Base-by-base conservation (phyloP, 2,797 vertebrate genomes). In the Chrysocyon brachyurus region DNA sequence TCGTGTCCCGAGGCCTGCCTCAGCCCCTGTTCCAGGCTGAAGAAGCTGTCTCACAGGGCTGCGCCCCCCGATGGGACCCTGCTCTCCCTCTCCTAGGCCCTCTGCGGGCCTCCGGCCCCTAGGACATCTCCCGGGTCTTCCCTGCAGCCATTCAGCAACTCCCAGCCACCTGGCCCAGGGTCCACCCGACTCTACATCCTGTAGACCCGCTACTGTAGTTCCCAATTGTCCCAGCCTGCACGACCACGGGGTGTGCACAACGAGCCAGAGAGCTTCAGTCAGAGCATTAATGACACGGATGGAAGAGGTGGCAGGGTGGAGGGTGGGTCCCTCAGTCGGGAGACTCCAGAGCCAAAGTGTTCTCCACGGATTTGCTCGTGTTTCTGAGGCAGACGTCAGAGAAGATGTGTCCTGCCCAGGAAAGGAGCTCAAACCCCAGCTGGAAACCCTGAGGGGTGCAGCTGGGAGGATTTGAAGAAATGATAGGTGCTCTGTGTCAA, bases 181-280 rank as follows among this genome's bases (percentile, higher is more conserved):
- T 15, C 61, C 33, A 31, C 70, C 79, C 66, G 52, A 81, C 40
- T n/a, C 22, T 28, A 21, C 1, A 19, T 49, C 73, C 79, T 5
- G 0, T 6, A 36, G 31, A 66, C 59, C 33, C 54, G 61, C 9
- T 4, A 33, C 36, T 75, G 26, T 66, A 6, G 54, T 46, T 24
- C 3, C 57, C 52, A 33, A 1, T 2, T 21, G 46, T 26, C 10
- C 0, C 22, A 82, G 15, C 21, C 36, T 46, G 0, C 4, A 33
- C 22, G 36, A 52, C 12, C 85, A 40, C 2, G 1, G 54, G 7
- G 11, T 28, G 0, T 33, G 28, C 46, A 10, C 68, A n/a, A 73
- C 40, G 33, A 87, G 52, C 57, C 54, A 33, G 21, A 49, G n/a
- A 28, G 5, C 10, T 26, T 79, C 49, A 0, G 0, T 1, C 0